These are phyloP conservation scores for Bubalus kerabau DNA, from an alignment of 2,113 vertebrate species.

Conservation along the genomic window DNA sequence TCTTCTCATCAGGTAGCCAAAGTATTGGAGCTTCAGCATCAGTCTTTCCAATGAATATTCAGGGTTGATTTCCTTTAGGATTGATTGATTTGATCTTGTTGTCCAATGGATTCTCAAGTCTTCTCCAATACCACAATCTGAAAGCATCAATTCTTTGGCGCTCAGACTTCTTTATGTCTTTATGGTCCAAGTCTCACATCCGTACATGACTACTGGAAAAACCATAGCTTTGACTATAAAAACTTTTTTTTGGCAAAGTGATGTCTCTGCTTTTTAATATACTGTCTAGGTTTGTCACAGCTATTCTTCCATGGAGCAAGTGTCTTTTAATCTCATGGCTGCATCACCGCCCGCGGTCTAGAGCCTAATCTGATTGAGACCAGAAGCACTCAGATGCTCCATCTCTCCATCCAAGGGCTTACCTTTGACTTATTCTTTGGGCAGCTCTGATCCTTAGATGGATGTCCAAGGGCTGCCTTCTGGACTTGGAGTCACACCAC, in stretches of 20 bases:
- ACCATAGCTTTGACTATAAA: background rate
- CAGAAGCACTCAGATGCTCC: background rate
- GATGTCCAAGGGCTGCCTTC: background rate
- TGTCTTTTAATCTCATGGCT: background rate
- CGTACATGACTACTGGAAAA: background rate
- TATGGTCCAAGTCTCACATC: background rate
- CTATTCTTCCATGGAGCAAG: background rate
- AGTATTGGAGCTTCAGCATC: background rate
- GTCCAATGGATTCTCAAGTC: background rate
- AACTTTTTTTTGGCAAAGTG: background rate
- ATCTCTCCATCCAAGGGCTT: background rate
- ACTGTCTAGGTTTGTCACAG: background rate
- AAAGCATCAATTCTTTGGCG: background rate
- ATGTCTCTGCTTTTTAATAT: background rate
- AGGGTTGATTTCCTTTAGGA: background rate
- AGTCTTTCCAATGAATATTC: background rate
- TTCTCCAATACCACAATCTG: background rate
- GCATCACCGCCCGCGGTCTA: fast-evolving
- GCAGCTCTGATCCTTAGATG: background rate
- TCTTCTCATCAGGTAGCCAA: background rate
- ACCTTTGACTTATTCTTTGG: background rate
- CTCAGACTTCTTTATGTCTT: background rate
- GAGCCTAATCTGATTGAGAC: background rate
- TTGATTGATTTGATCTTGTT: background rate
- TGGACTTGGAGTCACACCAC: background rate